Evolutionary conservation across 2,113 vertebrate genomes (phyloP).

Genomic region (Rhinolophus ferrumequinum): DNA sequence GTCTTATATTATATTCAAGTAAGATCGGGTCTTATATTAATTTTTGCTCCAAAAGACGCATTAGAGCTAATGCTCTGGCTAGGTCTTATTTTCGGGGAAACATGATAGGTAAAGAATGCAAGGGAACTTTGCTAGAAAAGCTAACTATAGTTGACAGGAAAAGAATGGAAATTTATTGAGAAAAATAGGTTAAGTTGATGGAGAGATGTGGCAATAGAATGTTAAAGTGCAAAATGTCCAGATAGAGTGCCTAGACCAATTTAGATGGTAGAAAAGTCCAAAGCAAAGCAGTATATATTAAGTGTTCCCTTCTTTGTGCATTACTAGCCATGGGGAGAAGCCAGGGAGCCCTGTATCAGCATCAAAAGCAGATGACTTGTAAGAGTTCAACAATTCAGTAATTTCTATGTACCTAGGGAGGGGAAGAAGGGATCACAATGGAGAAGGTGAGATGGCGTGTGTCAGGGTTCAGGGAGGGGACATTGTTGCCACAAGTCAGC

Average conservation of each 20-base stretch:
- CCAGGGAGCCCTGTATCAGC: not conserved
- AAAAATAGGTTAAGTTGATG: conserved; percentile 28
- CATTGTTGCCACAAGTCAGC: not conserved
- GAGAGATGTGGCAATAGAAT: not conserved
- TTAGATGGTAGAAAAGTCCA: not conserved
- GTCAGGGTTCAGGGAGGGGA: not conserved
- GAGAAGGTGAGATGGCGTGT: not conserved
- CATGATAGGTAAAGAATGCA: not conserved
- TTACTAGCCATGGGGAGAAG: not conserved
- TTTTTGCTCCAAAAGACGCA: no score
- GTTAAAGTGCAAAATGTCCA: conserved; percentile 32
- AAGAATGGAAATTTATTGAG: conserved; percentile 18
- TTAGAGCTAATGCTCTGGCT: no score
- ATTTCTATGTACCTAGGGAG: not conserved
- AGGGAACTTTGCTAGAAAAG: not conserved
- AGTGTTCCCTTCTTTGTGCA: not conserved
- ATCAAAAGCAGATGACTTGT: not conserved
- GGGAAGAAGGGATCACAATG: not conserved
- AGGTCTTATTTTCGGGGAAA: no score
- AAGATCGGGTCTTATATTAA: no score
- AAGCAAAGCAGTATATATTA: not conserved
- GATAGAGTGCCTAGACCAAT: not conserved
- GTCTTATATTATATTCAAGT: no score
- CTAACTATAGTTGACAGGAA: not conserved
- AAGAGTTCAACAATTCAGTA: not conserved